These are phyloP conservation scores for Mareca penelope DNA, from an alignment of 2,797 vertebrate species.

Conservation along the genomic window DNA sequence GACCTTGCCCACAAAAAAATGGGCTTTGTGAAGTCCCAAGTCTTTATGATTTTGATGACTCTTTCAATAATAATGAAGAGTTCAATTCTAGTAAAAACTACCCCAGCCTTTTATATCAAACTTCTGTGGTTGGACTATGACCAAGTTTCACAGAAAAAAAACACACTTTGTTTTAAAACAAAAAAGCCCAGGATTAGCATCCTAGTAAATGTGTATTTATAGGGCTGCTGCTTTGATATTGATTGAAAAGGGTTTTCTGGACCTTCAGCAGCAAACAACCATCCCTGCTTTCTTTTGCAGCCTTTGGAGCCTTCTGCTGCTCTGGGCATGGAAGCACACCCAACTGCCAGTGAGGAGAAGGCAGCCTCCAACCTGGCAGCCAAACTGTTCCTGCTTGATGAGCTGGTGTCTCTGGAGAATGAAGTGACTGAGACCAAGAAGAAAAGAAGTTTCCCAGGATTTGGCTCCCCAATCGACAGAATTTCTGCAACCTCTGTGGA, in stretches of 20 bases:
- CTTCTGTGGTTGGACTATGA: background rate
- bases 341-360: slow-evolving; percentile 70
- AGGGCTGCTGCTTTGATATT: background rate
- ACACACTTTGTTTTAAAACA: background rate
- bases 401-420: slow-evolving; percentile 85
- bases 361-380: slow-evolving; percentile 67
- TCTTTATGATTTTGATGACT: background rate
- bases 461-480: slow-evolving; percentile 86
- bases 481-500: slow-evolving; percentile 84
- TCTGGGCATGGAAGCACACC: background rate
- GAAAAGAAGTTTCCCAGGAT: slow-evolving; percentile 90
- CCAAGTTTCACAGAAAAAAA: background rate
- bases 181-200: background rate
- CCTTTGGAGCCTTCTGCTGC: slow-evolving; percentile 53
- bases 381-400: slow-evolving; percentile 82
- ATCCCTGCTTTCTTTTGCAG: slow-evolving; percentile 31
- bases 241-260: background rate
- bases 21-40: background rate
- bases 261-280: background rate
- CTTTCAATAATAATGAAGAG: background rate
- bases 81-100: background rate
- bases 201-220: background rate
- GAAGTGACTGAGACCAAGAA: slow-evolving; percentile 90
- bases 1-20: background rate
- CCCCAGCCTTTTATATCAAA: background rate